Conservation (phyloP, 2,113 vertebrate species). For the Hypomesus transpacificus region DNA sequence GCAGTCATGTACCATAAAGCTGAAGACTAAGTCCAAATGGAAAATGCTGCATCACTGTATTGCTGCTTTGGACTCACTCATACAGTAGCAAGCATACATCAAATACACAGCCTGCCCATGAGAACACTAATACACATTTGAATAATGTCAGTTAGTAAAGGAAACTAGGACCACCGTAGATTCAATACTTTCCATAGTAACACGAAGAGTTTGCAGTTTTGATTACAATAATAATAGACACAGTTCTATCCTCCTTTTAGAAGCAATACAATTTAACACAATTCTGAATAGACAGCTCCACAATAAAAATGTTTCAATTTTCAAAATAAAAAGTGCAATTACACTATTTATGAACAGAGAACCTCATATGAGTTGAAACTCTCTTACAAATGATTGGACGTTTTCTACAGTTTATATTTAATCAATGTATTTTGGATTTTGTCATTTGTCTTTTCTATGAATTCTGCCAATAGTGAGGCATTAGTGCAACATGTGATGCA, state of each 20-base stretch:
- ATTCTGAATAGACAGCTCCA: constrained; percentile 6
- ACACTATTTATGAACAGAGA: constrained; percentile 4
- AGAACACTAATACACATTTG: neutral
- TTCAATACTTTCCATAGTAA: neutral
- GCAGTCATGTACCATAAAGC: constrained; percentile 17
- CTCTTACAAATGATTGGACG: neutral
- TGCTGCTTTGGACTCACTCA: constrained; percentile 1
- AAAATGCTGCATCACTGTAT: constrained; percentile 12
- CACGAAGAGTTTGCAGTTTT: neutral
- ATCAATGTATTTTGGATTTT: constrained; percentile 2
- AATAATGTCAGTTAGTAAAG: neutral
- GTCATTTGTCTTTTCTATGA: neutral
- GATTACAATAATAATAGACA: neutral
- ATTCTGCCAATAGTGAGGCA: constrained; percentile 1
- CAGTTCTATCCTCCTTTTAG: neutral
- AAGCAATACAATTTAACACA: constrained; percentile 17
- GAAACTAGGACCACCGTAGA: neutral
- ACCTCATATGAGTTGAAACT: neutral
- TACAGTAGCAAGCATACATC: constrained; percentile 2
- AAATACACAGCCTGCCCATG: neutral
- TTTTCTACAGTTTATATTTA: constrained; percentile 8
- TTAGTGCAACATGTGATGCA: constrained; percentile 10
- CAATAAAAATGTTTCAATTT: constrained; percentile 1
- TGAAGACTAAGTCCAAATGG: constrained; percentile 12
- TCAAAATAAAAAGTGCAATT: constrained; percentile 7